Evolutionary conservation across 2,113 vertebrate genomes (phyloP).

Genomic region (Grammomys dolichurus): DNA sequence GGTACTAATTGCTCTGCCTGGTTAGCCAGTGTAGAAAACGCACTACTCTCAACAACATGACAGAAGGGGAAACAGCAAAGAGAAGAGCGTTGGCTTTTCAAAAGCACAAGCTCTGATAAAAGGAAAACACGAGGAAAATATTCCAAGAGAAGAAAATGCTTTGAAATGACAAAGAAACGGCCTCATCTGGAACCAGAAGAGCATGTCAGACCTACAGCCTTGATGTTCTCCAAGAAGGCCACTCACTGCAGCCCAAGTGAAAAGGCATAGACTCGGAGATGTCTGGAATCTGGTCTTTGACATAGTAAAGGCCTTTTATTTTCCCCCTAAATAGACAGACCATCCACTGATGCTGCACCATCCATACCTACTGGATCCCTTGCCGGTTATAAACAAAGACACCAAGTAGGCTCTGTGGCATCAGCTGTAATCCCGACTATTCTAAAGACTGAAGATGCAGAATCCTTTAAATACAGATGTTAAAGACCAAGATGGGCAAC

Average conservation of each 20-base stretch:
- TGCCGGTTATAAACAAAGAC: slow-evolving; percentile 10
- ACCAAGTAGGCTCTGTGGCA: background rate
- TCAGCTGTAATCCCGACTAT: background rate
- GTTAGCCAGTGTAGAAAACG: slow-evolving; percentile 61
- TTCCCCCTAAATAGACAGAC: background rate
- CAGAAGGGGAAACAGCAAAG: background rate
- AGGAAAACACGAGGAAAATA: background rate
- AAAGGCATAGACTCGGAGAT: background rate
- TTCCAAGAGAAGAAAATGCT: background rate
- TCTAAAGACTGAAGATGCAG: background rate
- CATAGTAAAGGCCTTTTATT: background rate
- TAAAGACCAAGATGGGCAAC: background rate
- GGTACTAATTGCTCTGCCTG: slow-evolving; percentile 62
- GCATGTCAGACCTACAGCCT: background rate
- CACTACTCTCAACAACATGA: background rate
- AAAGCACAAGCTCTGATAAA: slow-evolving; percentile 58
- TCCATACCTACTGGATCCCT: background rate
- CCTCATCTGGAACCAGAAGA: slow-evolving; percentile 8
- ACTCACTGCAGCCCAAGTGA: background rate
- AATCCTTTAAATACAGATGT: background rate
- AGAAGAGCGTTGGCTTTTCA: background rate
- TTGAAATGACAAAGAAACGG: background rate
- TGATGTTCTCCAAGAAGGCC: background rate
- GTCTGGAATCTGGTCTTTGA: background rate
- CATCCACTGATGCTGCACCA: background rate